phyloP scores from a whole-genome alignment of 2,113 vertebrate species.

The Pipa parva region DNA sequence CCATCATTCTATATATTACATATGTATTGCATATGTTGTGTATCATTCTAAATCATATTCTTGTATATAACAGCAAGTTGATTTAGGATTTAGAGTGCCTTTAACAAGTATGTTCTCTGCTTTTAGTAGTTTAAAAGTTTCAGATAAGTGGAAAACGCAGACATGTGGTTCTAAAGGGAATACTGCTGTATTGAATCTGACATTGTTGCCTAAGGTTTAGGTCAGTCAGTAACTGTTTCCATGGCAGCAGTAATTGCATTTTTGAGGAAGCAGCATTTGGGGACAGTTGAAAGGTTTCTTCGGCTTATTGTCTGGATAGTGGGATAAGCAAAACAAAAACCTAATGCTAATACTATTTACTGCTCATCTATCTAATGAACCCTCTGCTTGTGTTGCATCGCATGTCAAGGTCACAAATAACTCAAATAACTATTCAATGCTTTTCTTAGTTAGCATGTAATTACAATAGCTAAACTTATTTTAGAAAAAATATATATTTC shows the following conservation, averaged over 20 bases:
- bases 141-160: constrained; percentile 21
- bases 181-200: constrained; percentile 32
- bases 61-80: too few species aligned
- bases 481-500: too few species aligned
- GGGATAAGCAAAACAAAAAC: neutral
- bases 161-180: constrained; percentile 12
- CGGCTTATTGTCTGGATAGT: neutral
- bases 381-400: constrained; percentile 1
- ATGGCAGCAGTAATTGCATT: constrained; percentile 27
- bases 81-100: neutral
- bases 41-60: too few species aligned
- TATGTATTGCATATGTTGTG: too few species aligned
- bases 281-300: constrained; percentile 5
- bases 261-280: constrained; percentile 27
- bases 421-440: too few species aligned
- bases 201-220: constrained; percentile 33
- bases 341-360: constrained; percentile 10
- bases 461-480: too few species aligned
- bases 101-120: constrained; percentile 9
- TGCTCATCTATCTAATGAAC: constrained; percentile 8
- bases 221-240: constrained; percentile 38
- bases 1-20: too few species aligned
- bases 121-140: constrained; percentile 22
- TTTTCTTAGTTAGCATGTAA: too few species aligned
- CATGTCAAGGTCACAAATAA: too few species aligned